Evolutionary conservation across 2,888 invertebrate species (phyloP), one percentile per base, ranked within the genome.

Genomic region (Graphium colonna): DNA sequence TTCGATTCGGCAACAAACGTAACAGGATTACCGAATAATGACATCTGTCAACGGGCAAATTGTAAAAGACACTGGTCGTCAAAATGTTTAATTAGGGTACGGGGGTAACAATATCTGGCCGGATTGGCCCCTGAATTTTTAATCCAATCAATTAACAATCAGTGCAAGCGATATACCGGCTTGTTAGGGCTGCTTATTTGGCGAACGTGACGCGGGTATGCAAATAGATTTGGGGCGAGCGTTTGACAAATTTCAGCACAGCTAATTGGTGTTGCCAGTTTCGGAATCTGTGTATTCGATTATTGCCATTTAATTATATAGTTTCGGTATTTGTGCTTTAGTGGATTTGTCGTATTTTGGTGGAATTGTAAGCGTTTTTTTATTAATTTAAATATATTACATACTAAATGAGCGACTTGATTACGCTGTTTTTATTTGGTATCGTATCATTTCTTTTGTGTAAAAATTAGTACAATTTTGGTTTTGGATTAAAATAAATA

Each of bases 121-220:
- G 80, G 79, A 82, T 87, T 82, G 79, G 81, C 73, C 68, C 36
- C 79, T 78, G 86, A 83, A 75, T 86, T 89, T 88, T 86, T 88
- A 90, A 90, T 89, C 83, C 79, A 88, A 90, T 90, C 90, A 90
- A 90, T 90, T 90, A 90, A 82, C 90, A 90, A 90, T 90, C 90
- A 90, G 85, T 81, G 87, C 84, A 83, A 88, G 77, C 85, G 86
- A 88, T 86, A 88, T 81, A 82, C 81, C 81, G 5, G 83, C 87
- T 88, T 84, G 88, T 89, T 88, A 87, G 80, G 77, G 73, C 80
- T 84, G 83, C 79, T 87, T 89, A 89, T 89, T 88, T 86, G 79
- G 69, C 56, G 82, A 77, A 88, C 89, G 89, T 89, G 89, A 86
- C 84, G 81, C 67, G 88, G 69, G 67, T 83, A 87, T 87, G 86